These are phyloP conservation scores for Artemisiospiza belli DNA, from an alignment of 2,113 vertebrate species.

Conservation along the genomic window DNA sequence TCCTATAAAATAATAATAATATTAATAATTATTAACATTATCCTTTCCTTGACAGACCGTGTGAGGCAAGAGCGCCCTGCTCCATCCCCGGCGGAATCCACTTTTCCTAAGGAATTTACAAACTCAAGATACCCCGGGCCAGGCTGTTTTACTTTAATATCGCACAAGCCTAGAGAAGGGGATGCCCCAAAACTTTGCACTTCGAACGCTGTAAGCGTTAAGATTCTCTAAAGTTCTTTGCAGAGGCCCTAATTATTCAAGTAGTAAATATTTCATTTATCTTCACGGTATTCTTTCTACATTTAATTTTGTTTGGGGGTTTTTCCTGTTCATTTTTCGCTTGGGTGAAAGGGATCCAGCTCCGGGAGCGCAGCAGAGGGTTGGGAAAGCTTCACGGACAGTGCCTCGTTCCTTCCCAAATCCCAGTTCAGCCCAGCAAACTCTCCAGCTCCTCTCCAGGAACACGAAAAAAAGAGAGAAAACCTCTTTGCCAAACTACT, in stretches of 20 bases:
- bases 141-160: neutral
- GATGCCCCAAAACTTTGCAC: neutral
- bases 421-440: neutral
- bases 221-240: neutral
- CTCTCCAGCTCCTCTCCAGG: neutral
- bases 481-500: constrained; percentile 32
- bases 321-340: neutral
- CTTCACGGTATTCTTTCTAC: fast-evolving
- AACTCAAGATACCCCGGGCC: neutral
- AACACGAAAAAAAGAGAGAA: neutral
- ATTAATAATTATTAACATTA: neutral
- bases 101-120: neutral
- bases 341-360: neutral
- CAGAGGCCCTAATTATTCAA: neutral
- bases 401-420: neutral
- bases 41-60: too few species aligned
- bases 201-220: neutral
- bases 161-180: fast-evolving
- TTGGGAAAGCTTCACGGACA: neutral
- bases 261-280: neutral
- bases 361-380: neutral
- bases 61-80: neutral
- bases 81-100: neutral
- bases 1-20: neutral
- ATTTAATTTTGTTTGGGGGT: neutral